These are phyloP conservation scores for Cyrtorhinus lividipennis DNA, from an alignment of 1,140 invertebrate species.

Conservation along the genomic window DNA sequence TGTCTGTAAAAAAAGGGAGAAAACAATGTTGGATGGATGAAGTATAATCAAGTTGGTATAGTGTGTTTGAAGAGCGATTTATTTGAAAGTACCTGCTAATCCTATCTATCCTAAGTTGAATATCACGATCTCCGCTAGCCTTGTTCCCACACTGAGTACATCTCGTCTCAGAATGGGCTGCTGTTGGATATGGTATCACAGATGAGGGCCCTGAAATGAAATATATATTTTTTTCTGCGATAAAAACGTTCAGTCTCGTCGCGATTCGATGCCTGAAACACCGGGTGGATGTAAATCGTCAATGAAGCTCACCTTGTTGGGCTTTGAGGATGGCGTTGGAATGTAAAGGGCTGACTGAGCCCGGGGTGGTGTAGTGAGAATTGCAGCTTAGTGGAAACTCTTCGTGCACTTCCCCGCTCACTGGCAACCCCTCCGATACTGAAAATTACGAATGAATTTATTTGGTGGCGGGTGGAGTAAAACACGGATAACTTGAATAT, in stretches of 20 bases:
- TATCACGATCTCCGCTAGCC: constrained; percentile 33
- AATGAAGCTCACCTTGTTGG: constrained; percentile 15
- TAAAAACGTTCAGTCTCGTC: no score
- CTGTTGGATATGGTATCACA: constrained; percentile 21
- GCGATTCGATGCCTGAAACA: no score
- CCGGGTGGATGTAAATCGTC: no score
- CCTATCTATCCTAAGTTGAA: constrained; percentile 45
- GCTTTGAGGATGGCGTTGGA: constrained; percentile 20
- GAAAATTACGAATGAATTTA: no score
- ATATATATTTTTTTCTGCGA: no score
- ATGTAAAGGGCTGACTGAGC: constrained; percentile 24
- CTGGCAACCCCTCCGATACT: constrained; percentile 17
- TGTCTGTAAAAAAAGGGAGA: constrained; percentile 27
- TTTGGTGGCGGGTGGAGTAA: no score
- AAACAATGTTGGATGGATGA: no score
- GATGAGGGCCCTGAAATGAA: constrained; percentile 19
- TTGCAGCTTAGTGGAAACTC: constrained; percentile 14
- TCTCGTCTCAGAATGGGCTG: constrained; percentile 13
- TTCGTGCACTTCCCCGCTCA: constrained; percentile 11
- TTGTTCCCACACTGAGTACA: constrained; percentile 23
- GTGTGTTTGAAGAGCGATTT: no score
- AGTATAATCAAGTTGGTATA: no score
- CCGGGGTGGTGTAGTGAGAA: constrained; percentile 21
- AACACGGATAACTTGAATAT: no score
- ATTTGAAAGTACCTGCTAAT: constrained; percentile 42